Evolutionary conservation across 1,140 invertebrate species (phyloP).

Genomic region (Drosophila grimshawi): DNA sequence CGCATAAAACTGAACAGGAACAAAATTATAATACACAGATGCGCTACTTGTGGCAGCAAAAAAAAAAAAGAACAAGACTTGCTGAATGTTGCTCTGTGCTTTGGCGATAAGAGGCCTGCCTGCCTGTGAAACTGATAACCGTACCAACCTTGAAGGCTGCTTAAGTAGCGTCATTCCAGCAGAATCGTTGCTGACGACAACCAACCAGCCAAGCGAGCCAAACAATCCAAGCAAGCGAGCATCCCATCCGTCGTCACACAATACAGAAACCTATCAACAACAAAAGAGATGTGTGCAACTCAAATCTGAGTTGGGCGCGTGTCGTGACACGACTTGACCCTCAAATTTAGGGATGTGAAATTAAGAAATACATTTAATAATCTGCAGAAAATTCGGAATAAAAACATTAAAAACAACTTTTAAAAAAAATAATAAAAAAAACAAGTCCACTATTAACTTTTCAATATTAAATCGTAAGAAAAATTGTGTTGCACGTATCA

Average conservation of each 20-base stretch:
- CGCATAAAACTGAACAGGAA: slow-evolving; percentile 47
- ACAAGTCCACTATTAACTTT: no score
- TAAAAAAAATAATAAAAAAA: no score
- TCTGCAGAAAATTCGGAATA: background rate
- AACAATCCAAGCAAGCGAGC: background rate
- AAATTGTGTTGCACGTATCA: background rate
- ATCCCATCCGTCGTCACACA: background rate
- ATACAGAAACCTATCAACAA: background rate
- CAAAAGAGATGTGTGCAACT: slow-evolving; percentile 14
- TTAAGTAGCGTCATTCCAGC: slow-evolving; percentile 28
- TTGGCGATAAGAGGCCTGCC: slow-evolving; percentile 33
- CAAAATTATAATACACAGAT: slow-evolving; percentile 19
- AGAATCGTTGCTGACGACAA: slow-evolving; percentile 30
- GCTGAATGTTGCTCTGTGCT: slow-evolving; percentile 10
- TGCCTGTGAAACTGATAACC: slow-evolving; percentile 52
- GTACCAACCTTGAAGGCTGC: slow-evolving; percentile 44
- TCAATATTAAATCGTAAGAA: background rate
- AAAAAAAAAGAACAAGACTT: slow-evolving; percentile 12
- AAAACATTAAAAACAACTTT: no score
- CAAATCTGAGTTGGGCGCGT: background rate
- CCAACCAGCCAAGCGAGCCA: slow-evolving; percentile 10
- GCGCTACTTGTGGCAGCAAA: slow-evolving; percentile 13
- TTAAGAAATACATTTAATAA: no score
- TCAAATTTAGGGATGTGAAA: no score
- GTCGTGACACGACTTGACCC: background rate